A percentile compares a stretch with the other conserved stretches of the same genome.
Evolutionary conservation across 1,140 invertebrate genomes (phyloP).

Genomic region (Penaeus japonicus): DNA sequence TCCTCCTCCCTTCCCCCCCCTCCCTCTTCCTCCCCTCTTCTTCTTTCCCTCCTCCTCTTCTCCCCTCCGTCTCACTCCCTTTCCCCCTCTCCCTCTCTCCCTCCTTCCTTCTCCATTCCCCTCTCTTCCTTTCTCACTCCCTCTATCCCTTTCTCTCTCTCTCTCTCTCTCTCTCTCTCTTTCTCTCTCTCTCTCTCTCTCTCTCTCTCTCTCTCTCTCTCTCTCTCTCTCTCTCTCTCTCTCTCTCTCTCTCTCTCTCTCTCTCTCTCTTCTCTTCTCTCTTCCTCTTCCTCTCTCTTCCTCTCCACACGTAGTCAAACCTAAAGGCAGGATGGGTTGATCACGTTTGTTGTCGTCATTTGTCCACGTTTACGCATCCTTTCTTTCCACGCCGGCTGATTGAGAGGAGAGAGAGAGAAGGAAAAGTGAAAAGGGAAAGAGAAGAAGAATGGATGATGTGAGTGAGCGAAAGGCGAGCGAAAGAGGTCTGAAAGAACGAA

Average conservation of each 20-base stretch:
- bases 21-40: background rate
- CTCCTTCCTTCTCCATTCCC: background rate
- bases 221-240: background rate
- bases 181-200: background rate
- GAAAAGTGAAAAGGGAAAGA: no score
- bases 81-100: background rate
- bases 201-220: background rate
- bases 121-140: background rate
- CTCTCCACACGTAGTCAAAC: no score
- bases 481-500: no score
- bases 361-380: background rate
- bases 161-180: conserved; percentile 8
- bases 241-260: background rate
- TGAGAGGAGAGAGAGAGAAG: no score
- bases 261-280: background rate
- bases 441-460: no score
- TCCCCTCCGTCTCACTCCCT: background rate
- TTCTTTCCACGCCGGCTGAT: no score
- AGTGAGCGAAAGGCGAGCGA: no score
- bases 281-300: background rate
- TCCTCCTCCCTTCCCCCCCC: background rate
- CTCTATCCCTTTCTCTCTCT: background rate
- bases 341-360: background rate
- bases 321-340: no score
- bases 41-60: background rate